Evolutionary conservation across 2,113 vertebrate genomes (phyloP).

Genomic region (Zosterops lateralis): DNA sequence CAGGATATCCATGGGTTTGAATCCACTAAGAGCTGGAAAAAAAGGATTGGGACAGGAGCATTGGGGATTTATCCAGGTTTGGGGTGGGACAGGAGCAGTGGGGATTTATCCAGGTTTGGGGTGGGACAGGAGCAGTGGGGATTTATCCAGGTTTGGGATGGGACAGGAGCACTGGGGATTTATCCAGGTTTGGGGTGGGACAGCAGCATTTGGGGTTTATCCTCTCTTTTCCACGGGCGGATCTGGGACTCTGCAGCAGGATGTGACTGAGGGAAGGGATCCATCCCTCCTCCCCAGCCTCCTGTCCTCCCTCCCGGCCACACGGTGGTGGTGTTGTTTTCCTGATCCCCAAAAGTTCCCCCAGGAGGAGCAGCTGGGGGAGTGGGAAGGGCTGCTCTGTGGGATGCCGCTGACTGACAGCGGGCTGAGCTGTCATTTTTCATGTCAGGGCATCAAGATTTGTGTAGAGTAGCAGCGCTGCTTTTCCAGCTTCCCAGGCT

Average conservation of each 20-base stretch:
- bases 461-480: not conserved
- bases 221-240: rapidly evolving
- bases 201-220: not conserved
- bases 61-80: rapidly evolving
- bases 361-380: not conserved
- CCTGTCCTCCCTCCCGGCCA: not conserved
- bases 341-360: not conserved
- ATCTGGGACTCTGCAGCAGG: rapidly evolving
- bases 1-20: rapidly evolving
- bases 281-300: not conserved
- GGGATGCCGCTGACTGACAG: not conserved
- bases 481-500: not conserved
- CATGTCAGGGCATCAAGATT: not conserved
- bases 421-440: not conserved
- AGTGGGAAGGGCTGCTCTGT: not conserved
- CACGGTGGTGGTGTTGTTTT: conserved; percentile 71
- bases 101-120: too few relatives aligned
- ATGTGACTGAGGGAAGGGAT: rapidly evolving
- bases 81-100: too few relatives aligned
- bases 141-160: rapidly evolving
- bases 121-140: rapidly evolving
- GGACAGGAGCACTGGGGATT: too few relatives aligned
- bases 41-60: rapidly evolving
- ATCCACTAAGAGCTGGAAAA: rapidly evolving
- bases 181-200: rapidly evolving